Evolutionary conservation across 2,113 vertebrate genomes (phyloP), one percentile per base, ranked within the genome.

Genomic region (Dinomys branickii): DNA sequence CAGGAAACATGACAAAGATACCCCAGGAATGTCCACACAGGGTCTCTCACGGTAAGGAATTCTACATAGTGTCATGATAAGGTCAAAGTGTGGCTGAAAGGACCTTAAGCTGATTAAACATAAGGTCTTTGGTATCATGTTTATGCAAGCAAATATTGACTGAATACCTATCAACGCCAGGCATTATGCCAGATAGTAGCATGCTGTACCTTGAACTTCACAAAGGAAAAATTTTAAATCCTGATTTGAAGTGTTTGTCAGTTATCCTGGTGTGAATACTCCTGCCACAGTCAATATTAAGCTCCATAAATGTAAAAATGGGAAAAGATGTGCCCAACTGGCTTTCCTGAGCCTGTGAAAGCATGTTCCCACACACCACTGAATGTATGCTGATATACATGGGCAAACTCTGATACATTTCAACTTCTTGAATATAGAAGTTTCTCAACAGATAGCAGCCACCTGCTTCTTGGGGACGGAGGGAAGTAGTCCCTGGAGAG

Each of bases 211-310:
- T 41, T 78, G 33, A 8, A 69, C 26, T 63, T 17, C 33, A 65
- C 65, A 80, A 88, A 65, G 28, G 63, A 90, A 73, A 84, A 73
- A 3, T 14, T 35, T 90, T 65, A 84, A 65, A 56, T 52, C 44
- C 81, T 71, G 20, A 87, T 61, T 71, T 47, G 59, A 87, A 88
- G 82, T 33, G 67, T 82, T 80, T 96, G 28, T 52, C 91, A 26
- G 28, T 52, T 41, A 73, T 11, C 7, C n/a, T 26, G 47, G 47
- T 65, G 35, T 93, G 65, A 93, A 54, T 84, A 47, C 30, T 69
- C 11, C 50, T 44, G 4, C 19, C 8, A 41, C 8, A 22, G 47
- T 38, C 56, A n/a, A 11, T 26, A 17, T 47, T n/a, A 30, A 77
- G 35, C 19, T 75, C n/a, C 12, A 0, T 44, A 50, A 93, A 50